Base-by-base conservation (phyloP, 2,113 vertebrate species). In the Tachycineta bicolor region DNA sequence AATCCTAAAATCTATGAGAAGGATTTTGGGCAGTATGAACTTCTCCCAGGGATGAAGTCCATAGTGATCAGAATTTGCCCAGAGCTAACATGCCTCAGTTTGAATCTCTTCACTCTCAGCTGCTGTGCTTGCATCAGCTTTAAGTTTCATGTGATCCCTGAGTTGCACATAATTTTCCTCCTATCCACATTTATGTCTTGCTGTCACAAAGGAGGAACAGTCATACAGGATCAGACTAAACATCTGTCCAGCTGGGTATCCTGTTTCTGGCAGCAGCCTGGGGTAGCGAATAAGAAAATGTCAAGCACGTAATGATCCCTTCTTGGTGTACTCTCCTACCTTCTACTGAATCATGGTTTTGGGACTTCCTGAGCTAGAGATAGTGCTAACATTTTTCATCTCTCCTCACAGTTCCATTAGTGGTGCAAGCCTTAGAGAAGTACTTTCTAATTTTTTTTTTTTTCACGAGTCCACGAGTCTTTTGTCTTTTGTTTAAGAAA, bases 211-310 rank as follows among this genome's bases (percentile, higher is more conserved):
- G 80, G 60, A 86, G 79, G 86, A 96, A 75, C 56, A 94, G 91
- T 93, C 91, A 81, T 55, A 47, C 73, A 83, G 94, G 80, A 97
- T 97, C 95, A 97, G 95, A 96, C 96, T 97, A 97, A 97, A 97
- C 95, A 95, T 96, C 93, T 97, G 95, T 97, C 96, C 94, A 75
- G 93, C 76, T 4, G 19, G 76, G 86, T 94, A 97, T 97, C 94
- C 95, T 97, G 93, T 95, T 96, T 95, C 95, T 96, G 94, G 89
- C 95, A 94, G 95, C 80, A 94, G 95, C 94, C 94, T 93, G 80
- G 83, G 86, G 86, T 93, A 92, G 83, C 6, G 1, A 63, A 70
- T 77, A 63, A 92, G 94, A 78, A 93, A 96, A 96, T 89, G 94
- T 96, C 93, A 93, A 90, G 94, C 68, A 67, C 5, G 19, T 92